Evolutionary conservation across 2,797 vertebrate genomes (phyloP).

Genomic region (Pantherophis alleghaniensis): DNA sequence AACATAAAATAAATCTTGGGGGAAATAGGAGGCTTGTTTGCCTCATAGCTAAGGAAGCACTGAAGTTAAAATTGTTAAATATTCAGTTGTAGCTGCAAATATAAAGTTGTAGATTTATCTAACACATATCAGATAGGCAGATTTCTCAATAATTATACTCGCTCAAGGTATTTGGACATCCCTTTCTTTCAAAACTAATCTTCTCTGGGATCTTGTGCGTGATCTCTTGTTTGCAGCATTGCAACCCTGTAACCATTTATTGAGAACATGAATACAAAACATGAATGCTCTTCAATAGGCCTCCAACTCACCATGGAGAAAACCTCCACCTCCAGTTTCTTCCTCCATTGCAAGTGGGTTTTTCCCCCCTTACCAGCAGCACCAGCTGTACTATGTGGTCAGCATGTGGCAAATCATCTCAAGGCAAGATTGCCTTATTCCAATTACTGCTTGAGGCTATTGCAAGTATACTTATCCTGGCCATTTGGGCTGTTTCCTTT

Average conservation of each 20-base stretch:
- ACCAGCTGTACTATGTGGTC: background rate
- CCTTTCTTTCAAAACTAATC: background rate
- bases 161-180: background rate
- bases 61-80: background rate
- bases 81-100: background rate
- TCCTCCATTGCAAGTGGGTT: background rate
- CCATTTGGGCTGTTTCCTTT: background rate
- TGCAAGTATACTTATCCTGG: background rate
- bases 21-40: background rate
- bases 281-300: background rate
- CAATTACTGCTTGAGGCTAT: background rate
- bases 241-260: background rate
- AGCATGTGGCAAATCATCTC: background rate
- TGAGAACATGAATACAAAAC: background rate
- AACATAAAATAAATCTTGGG: background rate
- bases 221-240: background rate
- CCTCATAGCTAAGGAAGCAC: background rate
- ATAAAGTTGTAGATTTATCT: background rate
- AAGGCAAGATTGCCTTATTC: background rate
- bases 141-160: background rate
- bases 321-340: background rate
- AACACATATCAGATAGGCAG: background rate
- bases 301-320: background rate
- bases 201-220: background rate
- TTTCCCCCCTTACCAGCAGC: background rate